Percentiles rank a stretch among this genome's conserved stretches.
These are phyloP conservation scores for Podotricha telesiphe DNA, from an alignment of 2,888 invertebrate genomes.

Conservation along the genomic window DNA sequence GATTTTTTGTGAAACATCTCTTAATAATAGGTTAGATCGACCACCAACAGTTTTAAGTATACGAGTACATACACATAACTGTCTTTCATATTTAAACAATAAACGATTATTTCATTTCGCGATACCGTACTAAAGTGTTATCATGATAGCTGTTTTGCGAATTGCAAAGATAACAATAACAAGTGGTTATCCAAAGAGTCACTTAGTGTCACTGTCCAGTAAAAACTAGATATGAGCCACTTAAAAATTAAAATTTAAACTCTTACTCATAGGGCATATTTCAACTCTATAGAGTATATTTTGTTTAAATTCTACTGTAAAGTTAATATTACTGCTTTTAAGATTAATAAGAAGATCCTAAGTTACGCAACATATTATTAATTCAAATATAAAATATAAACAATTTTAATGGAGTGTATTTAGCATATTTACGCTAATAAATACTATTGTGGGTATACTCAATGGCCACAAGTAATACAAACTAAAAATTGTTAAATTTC, in stretches of 20 bases:
- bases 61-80: neutral
- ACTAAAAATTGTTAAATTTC: neutral
- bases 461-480: neutral
- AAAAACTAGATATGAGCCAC: slow-evolving; percentile 1
- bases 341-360: too few species aligned
- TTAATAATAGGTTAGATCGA: neutral
- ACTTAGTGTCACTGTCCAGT: slow-evolving; percentile 18
- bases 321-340: too few species aligned
- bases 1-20: neutral
- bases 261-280: slow-evolving; percentile 1
- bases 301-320: too few species aligned
- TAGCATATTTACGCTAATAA: neutral
- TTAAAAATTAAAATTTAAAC: neutral
- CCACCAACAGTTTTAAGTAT: neutral
- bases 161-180: slow-evolving; percentile 30
- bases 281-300: too few species aligned
- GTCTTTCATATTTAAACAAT: neutral
- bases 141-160: slow-evolving; percentile 25
- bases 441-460: neutral
- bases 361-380: too few species aligned
- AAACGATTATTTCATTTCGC: slow-evolving; percentile 14
- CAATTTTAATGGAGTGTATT: too few species aligned
- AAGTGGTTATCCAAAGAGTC: slow-evolving; percentile 25
- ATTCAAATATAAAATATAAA: too few species aligned
- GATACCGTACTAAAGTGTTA: slow-evolving; percentile 15